These are phyloP conservation scores for Hypercompe scribonia DNA, from an alignment of 2,888 invertebrate species.

Conservation along the genomic window DNA sequence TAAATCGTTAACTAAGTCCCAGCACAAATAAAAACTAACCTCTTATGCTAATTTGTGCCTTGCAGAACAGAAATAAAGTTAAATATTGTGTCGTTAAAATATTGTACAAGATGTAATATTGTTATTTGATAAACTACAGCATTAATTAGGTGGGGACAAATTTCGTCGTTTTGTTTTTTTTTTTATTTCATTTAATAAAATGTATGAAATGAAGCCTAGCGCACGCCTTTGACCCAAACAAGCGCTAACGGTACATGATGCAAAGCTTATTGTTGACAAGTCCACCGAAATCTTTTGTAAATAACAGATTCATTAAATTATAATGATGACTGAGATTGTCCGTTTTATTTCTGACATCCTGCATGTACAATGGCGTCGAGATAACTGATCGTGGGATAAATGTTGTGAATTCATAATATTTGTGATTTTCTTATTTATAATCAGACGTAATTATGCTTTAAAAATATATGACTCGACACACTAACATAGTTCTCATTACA, in stretches of 20 bases:
- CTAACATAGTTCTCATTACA: too few species aligned
- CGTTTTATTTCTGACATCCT: slow-evolving; percentile 47
- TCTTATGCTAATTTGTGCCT: background rate
- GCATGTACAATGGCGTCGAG: slow-evolving; percentile 2
- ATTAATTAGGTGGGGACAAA: background rate
- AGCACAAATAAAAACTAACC: background rate
- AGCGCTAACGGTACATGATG: slow-evolving; percentile 53
- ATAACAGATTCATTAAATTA: slow-evolving; percentile 82
- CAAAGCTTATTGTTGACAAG: slow-evolving; percentile 71
- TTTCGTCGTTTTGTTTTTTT: slow-evolving; percentile 7
- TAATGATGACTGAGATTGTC: slow-evolving; percentile 72
- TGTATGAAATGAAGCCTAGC: slow-evolving; percentile 33
- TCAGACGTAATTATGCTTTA: too few species aligned
- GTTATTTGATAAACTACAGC: background rate
- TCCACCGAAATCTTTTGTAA: slow-evolving; percentile 85
- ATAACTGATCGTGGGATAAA: slow-evolving; percentile 12
- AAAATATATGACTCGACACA: too few species aligned
- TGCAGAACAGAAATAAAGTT: background rate
- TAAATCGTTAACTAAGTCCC: background rate
- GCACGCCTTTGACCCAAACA: slow-evolving; percentile 61
- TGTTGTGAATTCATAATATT: background rate
- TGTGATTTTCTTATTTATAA: background rate
- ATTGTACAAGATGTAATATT: background rate
- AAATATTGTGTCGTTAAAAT: background rate
- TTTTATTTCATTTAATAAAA: slow-evolving; percentile 13